Percentiles rank a stretch among this genome's conserved stretches.
phyloP scores from a whole-genome alignment of 2,113 vertebrate species.

The Zingel zingel region DNA sequence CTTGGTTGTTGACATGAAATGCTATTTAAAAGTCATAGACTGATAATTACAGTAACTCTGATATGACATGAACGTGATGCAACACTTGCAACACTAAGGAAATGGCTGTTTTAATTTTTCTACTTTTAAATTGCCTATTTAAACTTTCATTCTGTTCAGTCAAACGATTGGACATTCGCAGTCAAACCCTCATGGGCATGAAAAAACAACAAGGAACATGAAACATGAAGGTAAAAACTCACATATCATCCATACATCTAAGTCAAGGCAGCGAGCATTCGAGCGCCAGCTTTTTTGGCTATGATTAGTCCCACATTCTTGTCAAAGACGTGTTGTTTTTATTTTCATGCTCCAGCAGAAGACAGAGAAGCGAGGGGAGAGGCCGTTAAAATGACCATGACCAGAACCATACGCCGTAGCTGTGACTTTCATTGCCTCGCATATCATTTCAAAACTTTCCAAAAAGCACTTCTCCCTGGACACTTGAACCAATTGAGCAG shows the following conservation, averaged over 20 bases:
- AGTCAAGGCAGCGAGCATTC: conserved; percentile 40
- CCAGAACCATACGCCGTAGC: conserved; percentile 73
- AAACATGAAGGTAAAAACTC: conserved; percentile 23
- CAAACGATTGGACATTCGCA: background rate
- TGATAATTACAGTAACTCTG: conserved; percentile 3
- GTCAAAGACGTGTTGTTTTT: conserved; percentile 73
- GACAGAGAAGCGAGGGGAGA: conserved; percentile 48
- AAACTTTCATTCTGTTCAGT: background rate
- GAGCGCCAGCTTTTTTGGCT: conserved; percentile 46
- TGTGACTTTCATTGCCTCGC: conserved; percentile 75
- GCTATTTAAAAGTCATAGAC: background rate
- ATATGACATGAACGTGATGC: background rate
- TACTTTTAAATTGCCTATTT: background rate
- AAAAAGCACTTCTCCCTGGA: conserved; percentile 56
- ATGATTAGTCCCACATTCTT: conserved; percentile 69
- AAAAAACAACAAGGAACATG: conserved; percentile 1
- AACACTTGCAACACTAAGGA: background rate
- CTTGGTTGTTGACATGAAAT: background rate
- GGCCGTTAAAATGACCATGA: conserved; percentile 66
- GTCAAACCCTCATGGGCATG: background rate
- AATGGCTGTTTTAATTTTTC: background rate
- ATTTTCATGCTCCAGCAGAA: conserved; percentile 69
- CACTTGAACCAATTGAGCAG: conserved; percentile 55
- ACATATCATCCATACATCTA: conserved; percentile 53
- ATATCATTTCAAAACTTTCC: conserved; percentile 57